Conservation (phyloP, 2,888 invertebrate species). For the Tetragonisca angustula region DNA sequence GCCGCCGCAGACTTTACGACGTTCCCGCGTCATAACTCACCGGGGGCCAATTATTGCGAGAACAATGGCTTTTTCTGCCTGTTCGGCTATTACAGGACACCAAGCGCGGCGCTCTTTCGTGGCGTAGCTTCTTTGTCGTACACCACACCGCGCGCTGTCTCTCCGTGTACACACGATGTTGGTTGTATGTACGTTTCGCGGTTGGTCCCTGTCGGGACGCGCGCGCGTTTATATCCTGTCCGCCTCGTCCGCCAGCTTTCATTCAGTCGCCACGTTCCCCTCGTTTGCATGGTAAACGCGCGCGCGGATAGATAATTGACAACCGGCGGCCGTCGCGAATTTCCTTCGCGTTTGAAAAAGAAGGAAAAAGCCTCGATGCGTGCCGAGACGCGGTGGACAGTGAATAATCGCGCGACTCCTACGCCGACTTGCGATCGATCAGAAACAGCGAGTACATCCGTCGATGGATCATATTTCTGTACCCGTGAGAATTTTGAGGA, state of each 20-base stretch:
- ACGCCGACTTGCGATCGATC: background rate
- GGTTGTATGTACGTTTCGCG: background rate
- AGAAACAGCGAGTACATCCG: no score
- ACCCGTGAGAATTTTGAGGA: no score
- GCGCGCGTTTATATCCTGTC: background rate
- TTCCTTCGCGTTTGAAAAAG: slow-evolving; percentile 49
- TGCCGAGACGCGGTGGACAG: slow-evolving; percentile 11
- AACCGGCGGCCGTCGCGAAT: slow-evolving; percentile 51
- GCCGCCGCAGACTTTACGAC: slow-evolving; percentile 74
- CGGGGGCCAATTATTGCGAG: slow-evolving; percentile 78
- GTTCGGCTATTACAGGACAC: slow-evolving; percentile 69
- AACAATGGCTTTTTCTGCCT: slow-evolving; percentile 74
- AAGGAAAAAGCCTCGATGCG: slow-evolving; percentile 35
- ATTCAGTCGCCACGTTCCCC: background rate
- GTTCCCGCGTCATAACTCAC: slow-evolving; percentile 77
- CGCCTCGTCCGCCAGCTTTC: slow-evolving; percentile 10
- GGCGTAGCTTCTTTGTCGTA: background rate
- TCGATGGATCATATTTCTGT: no score
- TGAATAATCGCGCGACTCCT: slow-evolving; percentile 24
- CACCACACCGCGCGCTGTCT: background rate
- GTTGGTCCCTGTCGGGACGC: slow-evolving; percentile 1
- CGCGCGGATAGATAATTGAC: slow-evolving; percentile 47
- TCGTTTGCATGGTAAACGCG: slow-evolving; percentile 43
- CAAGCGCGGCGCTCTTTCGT: slow-evolving; percentile 5
- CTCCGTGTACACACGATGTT: background rate